Evolutionary conservation across 2,888 invertebrate species (phyloP), one percentile per base, ranked within the genome.

Genomic region (Epistrophella euchroma): DNA sequence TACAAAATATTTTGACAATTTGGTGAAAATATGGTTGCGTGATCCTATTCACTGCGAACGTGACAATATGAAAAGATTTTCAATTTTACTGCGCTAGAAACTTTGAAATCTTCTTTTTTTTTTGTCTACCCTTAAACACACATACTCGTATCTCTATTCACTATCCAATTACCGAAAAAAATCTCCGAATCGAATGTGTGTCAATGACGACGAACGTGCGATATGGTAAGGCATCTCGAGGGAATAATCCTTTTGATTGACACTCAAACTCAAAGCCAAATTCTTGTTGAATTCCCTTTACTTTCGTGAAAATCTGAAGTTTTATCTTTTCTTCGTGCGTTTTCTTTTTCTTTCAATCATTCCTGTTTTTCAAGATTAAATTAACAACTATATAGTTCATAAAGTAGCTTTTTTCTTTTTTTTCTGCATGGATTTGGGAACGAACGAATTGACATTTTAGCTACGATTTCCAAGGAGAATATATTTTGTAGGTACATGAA

Each of bases 81-180:
- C 47, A 66, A 66, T 66, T 32, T 47, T 17, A 13, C 62, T 19
- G 11, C 13, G 2, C 7, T n/a, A 17, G 13, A 45, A 45, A 45
- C 45, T 28, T 47, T 35, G 19, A 66, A 28, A 45, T 17, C 32
- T 15, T 17, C 32, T 15, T 35, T 32, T 35, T 19, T 47, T 32
- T 19, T 7, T 13, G 32, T 19, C 15, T 7, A 9, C 13, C 50
- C 25, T 52, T 5, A 50, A 7, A 3, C 15, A 25, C 15, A 25
- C 15, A 52, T 13, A 50, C 22, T 1, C 19, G 15, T 22, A 37
- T 11, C 19, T 15, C 40, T 28, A n/a, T n/a, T n/a, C n/a, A n/a
- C 45, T 35, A 66, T 47, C 66, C 66, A 66, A 66, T 66, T 66
- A 66, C 32, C 32, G 6, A 15, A 28, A 64, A 66, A 66, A 66